Evolutionary conservation across 2,888 invertebrate species (phyloP).

Genomic region (Physocephala rufipes): DNA sequence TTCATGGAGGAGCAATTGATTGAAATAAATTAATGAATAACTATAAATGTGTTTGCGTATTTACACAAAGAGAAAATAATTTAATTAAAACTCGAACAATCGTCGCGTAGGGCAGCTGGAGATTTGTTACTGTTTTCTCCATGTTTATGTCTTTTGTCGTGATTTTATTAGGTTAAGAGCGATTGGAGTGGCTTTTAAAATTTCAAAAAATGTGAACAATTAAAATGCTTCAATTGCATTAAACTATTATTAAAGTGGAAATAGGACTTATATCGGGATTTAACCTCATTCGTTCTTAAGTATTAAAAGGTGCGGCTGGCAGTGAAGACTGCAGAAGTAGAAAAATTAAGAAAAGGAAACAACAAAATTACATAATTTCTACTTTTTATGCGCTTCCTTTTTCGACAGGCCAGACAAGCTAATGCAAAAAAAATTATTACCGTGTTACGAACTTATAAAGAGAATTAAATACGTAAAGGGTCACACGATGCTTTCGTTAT

Average conservation of each 20-base stretch:
- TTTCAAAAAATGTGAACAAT: slow-evolving; percentile 15
- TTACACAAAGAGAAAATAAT: too few species aligned
- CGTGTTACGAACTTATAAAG: too few species aligned
- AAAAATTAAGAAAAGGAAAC: background rate
- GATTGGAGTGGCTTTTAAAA: background rate
- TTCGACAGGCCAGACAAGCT: too few species aligned
- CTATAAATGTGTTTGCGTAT: background rate
- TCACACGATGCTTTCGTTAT: too few species aligned
- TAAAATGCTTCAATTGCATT: slow-evolving; percentile 10
- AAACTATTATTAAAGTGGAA: slow-evolving; percentile 7
- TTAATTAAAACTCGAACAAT: too few species aligned
- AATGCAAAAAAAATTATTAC: too few species aligned
- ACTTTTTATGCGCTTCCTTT: too few species aligned
- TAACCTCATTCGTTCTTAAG: background rate
- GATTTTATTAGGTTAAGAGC: slow-evolving; percentile 28
- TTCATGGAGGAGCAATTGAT: too few species aligned
- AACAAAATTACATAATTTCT: too few species aligned
- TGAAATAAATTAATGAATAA: background rate
- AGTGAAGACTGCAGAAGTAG: background rate
- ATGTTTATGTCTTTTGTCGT: background rate
- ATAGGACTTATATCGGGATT: background rate
- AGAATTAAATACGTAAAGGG: too few species aligned
- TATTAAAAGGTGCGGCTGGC: background rate
- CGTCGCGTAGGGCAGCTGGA: background rate
- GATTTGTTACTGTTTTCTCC: background rate